Base-by-base conservation (phyloP, 2,797 vertebrate species). In the Oreortyx pictus region DNA sequence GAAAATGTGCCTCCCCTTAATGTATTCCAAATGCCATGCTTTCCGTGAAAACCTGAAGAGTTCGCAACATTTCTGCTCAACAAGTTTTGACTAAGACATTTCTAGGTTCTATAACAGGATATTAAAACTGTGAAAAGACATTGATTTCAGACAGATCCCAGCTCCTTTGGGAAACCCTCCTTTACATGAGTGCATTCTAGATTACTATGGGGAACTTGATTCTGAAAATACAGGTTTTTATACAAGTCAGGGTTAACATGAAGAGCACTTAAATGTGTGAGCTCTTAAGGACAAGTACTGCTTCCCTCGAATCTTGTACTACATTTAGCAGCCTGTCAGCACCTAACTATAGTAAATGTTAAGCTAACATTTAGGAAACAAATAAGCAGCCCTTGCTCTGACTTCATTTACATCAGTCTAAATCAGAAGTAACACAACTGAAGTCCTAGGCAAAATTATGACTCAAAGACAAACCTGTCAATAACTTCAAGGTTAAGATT, bases 311-410 rank as follows among this genome's bases (percentile, higher is more conserved):
- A 71, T 66, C 56, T 67, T 60, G 41, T 78, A 89, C 77, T 91
- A 79, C 70, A 66, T 52, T 89, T 67, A 77, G 41, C 61, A 92
- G 37, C 90, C 68, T 88, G 68, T 80, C 78, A 92, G 56, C 77
- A 90, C 25, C 81, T 80, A 77, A 77, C 57, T 46, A 33, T 57
- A 93, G 90, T 27, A 85, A 88, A 85, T 41, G 46, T 13, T 80
- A 62, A 82, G n/a, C 33, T 88, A 95, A 84, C 76, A 84, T 65
- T 89, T 35, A 54, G 17, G 5, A 80, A 78, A 82, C 50, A 60
- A n/a, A 44, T 27, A 75, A 44, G 74, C 1, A 83, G 35, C 12
- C 41, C 52, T 76, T 68, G 67, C 33, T 88, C 52, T 72, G 44
- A 76, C 35, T 90, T 76, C 15, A 83, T 61, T 79, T 84, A 46